Conservation (phyloP, 2,888 invertebrate genomes). For the Lymantria monacha region DNA sequence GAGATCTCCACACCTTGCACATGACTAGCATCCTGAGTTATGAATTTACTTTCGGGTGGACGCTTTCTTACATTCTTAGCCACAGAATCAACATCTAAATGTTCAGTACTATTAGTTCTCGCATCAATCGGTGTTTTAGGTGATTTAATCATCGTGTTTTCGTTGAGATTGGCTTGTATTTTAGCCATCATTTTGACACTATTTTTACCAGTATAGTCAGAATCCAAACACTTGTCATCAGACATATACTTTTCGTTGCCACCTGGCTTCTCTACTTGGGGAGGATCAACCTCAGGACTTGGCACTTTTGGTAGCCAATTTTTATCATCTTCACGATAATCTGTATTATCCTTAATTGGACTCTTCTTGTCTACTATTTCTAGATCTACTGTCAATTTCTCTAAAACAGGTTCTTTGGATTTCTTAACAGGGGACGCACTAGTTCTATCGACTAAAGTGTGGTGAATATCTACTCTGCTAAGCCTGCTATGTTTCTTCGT, state of each 20-base stretch:
- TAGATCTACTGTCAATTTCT: conserved; percentile 32
- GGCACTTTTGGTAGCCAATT: conserved; percentile 67
- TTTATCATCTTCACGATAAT: conserved; percentile 58
- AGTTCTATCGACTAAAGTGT: conserved; percentile 24
- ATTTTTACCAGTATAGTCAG: conserved; percentile 67
- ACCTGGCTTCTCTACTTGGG: conserved; percentile 67
- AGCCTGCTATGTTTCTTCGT: conserved; percentile 34
- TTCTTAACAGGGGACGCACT: conserved; percentile 50
- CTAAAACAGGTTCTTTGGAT: conserved; percentile 18
- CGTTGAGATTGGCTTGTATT: conserved; percentile 74
- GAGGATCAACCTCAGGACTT: conserved; percentile 64
- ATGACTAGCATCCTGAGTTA: conserved; percentile 67
- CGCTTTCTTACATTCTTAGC: conserved; percentile 56
- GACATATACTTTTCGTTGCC: conserved; percentile 75
- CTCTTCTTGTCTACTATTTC: conserved; percentile 45
- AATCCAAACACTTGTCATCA: conserved; percentile 70
- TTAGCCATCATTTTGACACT: conserved; percentile 76
- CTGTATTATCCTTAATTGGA: conserved; percentile 43
- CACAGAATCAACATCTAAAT: conserved; percentile 59
- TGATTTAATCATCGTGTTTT: conserved; percentile 78
- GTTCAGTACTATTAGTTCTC: conserved; percentile 60
- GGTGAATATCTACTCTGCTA: conserved; percentile 25
- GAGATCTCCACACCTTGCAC: conserved; percentile 74
- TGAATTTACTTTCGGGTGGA: conserved; percentile 64
- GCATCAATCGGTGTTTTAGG: conserved; percentile 78